phyloP scores from a whole-genome alignment of 2,888 invertebrate genomes.

The Dryococelus australis region DNA sequence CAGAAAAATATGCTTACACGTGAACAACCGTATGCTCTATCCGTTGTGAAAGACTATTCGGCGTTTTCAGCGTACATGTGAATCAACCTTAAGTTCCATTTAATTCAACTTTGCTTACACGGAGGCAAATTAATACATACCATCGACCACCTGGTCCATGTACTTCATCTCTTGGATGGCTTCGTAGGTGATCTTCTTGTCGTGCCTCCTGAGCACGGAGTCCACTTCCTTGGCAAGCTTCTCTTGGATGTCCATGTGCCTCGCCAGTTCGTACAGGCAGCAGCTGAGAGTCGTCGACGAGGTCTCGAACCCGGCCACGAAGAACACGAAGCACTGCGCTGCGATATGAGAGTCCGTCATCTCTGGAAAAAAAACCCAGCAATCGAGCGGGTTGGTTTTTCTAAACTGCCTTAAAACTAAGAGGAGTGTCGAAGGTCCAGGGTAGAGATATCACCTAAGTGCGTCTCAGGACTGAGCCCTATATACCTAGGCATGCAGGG shows the following conservation, averaged over 20 bases:
- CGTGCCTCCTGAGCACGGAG: slow-evolving; percentile 27
- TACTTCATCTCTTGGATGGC: slow-evolving; percentile 35
- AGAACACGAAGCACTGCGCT: slow-evolving; percentile 39
- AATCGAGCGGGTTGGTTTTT: too few species aligned
- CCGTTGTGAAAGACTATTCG: too few species aligned
- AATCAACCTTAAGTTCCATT: too few species aligned
- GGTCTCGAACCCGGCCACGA: slow-evolving; percentile 40
- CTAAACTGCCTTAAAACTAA: too few species aligned
- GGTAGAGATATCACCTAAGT: too few species aligned
- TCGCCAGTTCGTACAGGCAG: slow-evolving; percentile 38
- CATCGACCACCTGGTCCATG: slow-evolving; percentile 33
- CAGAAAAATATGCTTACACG: too few species aligned
- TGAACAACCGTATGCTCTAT: too few species aligned
- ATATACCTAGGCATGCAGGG: too few species aligned
- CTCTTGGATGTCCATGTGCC: slow-evolving; percentile 44
- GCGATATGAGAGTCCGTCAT: slow-evolving; percentile 25
- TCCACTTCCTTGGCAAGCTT: slow-evolving; percentile 6
- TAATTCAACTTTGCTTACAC: too few species aligned
- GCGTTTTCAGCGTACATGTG: too few species aligned
- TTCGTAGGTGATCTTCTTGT: slow-evolving; percentile 30
- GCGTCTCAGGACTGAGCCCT: too few species aligned
- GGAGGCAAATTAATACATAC: neutral
- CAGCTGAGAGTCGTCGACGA: slow-evolving; percentile 35
- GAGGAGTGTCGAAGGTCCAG: too few species aligned
- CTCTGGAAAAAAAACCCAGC: neutral